phyloP scores from a whole-genome alignment of 2,888 invertebrate genomes.

The Cheilosia variabilis region DNA sequence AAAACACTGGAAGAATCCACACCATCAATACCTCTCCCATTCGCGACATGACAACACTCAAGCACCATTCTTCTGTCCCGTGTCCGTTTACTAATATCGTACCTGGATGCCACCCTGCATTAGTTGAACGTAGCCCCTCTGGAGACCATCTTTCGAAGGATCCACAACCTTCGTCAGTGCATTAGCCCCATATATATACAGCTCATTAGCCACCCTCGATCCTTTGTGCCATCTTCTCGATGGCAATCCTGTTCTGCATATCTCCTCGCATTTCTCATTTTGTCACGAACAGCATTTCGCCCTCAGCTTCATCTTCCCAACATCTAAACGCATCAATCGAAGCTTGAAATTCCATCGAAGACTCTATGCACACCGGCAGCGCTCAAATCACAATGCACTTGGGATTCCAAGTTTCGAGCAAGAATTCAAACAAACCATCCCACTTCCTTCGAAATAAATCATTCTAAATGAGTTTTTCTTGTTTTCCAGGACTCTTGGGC shows the following conservation, averaged over 20 bases:
- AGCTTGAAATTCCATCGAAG: conserved; percentile 52
- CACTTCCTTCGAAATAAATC: conserved; percentile 57
- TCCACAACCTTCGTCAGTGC: conserved; percentile 5
- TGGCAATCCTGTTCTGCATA: conserved; percentile 21
- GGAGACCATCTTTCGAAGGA: background rate
- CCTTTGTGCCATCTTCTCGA: conserved; percentile 16
- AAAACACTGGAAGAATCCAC: no score
- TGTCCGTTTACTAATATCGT: no score
- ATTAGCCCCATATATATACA: background rate
- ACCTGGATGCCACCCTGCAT: no score
- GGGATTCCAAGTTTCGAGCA: conserved; percentile 32
- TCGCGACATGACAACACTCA: no score
- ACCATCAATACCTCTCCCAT: no score
- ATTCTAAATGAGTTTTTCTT: conserved; percentile 72
- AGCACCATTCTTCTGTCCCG: no score
- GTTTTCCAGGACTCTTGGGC: conserved; percentile 28
- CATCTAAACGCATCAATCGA: conserved; percentile 52
- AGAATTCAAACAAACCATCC: conserved; percentile 32
- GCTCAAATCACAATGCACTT: conserved; percentile 21
- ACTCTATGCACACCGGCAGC: background rate
- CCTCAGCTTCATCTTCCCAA: conserved; percentile 37
- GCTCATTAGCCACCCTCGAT: conserved; percentile 15
- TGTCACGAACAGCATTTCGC: conserved; percentile 43
- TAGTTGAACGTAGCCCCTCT: background rate
- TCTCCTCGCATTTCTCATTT: conserved; percentile 50